Conservation (phyloP, 2,797 vertebrate species). For the Epinephelus malabaricus region DNA sequence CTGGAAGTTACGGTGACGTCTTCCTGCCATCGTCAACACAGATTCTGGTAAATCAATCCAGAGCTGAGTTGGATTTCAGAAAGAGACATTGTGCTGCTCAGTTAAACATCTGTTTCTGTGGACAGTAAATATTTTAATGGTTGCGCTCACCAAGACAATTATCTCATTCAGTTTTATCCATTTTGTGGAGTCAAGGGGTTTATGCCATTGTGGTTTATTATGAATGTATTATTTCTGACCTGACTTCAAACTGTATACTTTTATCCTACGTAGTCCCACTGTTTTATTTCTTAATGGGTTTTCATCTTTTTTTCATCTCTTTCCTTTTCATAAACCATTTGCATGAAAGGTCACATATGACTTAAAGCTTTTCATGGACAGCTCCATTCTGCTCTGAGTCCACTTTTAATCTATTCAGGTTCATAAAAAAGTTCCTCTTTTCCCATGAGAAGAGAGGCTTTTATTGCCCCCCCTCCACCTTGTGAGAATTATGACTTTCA, state of each 20-base stretch:
- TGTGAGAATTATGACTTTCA: conserved; percentile 40
- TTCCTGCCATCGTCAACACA: background rate
- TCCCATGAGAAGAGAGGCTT: conserved; percentile 44
- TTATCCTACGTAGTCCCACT: background rate
- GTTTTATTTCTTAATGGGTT: background rate
- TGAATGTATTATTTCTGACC: background rate
- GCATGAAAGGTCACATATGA: conserved; percentile 16
- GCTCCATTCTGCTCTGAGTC: background rate
- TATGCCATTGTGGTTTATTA: background rate
- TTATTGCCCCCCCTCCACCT: conserved; percentile 27
- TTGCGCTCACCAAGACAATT: background rate
- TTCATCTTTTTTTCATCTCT: background rate
- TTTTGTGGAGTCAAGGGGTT: background rate
- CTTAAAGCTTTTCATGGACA: conserved; percentile 16
- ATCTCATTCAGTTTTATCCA: background rate
- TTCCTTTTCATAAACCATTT: conserved; percentile 25
- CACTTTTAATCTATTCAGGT: conserved; percentile 34
- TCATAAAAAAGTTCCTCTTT: conserved; percentile 33
- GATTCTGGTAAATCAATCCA: background rate
- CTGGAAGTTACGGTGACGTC: conserved; percentile 15
- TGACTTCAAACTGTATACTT: background rate
- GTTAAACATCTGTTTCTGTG: background rate
- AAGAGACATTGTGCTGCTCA: background rate
- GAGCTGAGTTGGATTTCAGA: background rate
- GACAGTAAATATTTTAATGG: background rate